Evolutionary conservation across 2,888 invertebrate species (phyloP).

Genomic region (Odontocolon sp.): DNA sequence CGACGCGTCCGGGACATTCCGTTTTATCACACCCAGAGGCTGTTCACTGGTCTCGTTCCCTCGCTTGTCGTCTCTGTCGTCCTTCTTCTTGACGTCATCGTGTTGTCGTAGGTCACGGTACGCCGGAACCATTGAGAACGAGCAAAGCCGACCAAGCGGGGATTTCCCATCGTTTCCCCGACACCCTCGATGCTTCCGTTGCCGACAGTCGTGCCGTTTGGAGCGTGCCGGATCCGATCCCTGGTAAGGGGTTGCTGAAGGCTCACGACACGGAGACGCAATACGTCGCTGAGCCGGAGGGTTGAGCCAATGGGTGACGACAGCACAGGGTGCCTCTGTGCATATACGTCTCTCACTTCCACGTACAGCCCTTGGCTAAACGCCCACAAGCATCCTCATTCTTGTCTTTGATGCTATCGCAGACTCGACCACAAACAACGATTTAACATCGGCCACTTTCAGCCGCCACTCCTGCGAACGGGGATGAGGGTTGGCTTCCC

Average conservation of each 20-base stretch:
- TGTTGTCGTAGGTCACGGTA: slow-evolving; percentile 50
- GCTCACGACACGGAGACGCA: slow-evolving; percentile 26
- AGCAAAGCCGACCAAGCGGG: slow-evolving; percentile 21
- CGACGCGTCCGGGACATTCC: neutral
- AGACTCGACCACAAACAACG: slow-evolving; percentile 76
- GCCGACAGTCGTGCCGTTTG: neutral
- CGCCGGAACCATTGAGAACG: slow-evolving; percentile 5
- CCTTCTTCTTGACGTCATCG: slow-evolving; percentile 18
- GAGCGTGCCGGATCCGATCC: slow-evolving; percentile 4
- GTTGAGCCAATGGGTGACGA: slow-evolving; percentile 59
- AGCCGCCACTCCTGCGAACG: too few species aligned
- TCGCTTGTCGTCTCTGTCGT: slow-evolving; percentile 27
- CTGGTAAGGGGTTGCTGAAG: slow-evolving; percentile 36
- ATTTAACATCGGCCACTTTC: slow-evolving; percentile 73
- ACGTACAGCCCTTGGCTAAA: slow-evolving; percentile 28
- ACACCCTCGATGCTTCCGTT: slow-evolving; percentile 28
- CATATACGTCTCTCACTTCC: slow-evolving; percentile 54
- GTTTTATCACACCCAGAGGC: slow-evolving; percentile 38
- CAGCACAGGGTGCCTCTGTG: too few species aligned
- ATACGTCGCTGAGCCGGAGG: slow-evolving; percentile 31
- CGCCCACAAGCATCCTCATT: slow-evolving; percentile 36
- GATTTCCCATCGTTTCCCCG: slow-evolving; percentile 43
- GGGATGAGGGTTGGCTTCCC: neutral
- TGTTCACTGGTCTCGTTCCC: slow-evolving; percentile 26
- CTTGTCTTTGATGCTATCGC: slow-evolving; percentile 74